A percentile compares a stretch with the other conserved stretches of the same genome.
Conservation (phyloP, 2,888 invertebrate species). For the Chloromyia formosa region DNA sequence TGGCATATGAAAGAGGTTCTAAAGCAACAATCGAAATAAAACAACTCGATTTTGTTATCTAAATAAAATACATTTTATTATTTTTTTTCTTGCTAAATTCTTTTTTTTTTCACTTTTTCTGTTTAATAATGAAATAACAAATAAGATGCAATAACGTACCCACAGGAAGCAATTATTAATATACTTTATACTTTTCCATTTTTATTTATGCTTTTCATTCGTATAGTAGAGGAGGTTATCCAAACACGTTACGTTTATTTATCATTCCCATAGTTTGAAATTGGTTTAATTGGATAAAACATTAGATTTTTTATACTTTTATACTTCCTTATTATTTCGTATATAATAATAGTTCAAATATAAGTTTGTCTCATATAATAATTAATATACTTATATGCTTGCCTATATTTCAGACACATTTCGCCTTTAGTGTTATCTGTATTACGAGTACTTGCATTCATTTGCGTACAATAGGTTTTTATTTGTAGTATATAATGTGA, state of each 20-base stretch:
- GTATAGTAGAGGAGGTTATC: not conserved
- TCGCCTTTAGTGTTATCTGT: no score
- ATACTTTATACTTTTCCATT: conserved; percentile 16
- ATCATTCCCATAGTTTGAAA: conserved; percentile 22
- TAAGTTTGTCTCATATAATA: no score
- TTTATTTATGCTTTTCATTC: conserved; percentile 19
- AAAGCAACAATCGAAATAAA: no score
- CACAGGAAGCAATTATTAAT: conserved; percentile 36
- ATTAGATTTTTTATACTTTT: conserved; percentile 3
- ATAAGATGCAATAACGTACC: conserved; percentile 42
- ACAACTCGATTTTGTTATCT: conserved; percentile 27
- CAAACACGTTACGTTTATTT: conserved; percentile 28
- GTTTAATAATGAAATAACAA: conserved; percentile 43
- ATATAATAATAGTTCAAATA: no score
- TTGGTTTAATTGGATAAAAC: conserved; percentile 8
- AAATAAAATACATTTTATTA: conserved; percentile 42
- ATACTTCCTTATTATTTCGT: not conserved
- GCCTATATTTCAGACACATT: no score
- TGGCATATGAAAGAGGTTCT: no score
- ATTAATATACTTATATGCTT: no score
- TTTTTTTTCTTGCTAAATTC: conserved; percentile 34
- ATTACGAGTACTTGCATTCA: no score
- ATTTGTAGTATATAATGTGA: no score
- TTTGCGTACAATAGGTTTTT: no score
- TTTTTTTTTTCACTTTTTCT: conserved; percentile 20